phyloP scores from a whole-genome alignment of 2,797 vertebrate species.

The Gorsachius magnificus region DNA sequence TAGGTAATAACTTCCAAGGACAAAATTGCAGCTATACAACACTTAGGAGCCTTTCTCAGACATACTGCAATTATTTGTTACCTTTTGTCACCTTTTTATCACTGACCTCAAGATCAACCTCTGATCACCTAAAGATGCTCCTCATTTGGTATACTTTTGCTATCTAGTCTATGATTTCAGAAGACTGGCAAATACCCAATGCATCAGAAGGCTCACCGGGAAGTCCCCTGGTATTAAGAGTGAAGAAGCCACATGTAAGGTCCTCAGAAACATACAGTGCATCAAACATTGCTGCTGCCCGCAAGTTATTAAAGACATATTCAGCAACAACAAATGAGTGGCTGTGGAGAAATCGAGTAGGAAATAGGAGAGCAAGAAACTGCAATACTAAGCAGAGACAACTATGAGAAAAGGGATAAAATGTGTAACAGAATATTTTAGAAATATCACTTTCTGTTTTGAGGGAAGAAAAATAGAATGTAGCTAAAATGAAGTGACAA shows the following conservation, averaged over 20 bases:
- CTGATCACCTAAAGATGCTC: not conserved
- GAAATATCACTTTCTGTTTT: conserved; percentile 58
- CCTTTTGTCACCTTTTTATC: not conserved
- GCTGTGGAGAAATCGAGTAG: not conserved
- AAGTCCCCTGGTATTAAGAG: not conserved
- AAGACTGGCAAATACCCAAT: not conserved
- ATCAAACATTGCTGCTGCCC: not conserved
- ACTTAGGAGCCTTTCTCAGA: not conserved
- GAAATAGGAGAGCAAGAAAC: not conserved
- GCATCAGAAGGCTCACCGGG: not conserved
- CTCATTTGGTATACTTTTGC: not conserved
- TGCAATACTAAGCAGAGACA: not conserved
- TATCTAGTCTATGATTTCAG: not conserved
- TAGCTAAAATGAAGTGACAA: not conserved
- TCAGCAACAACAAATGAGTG: not conserved
- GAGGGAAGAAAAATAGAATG: not conserved
- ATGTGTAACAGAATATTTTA: not conserved
- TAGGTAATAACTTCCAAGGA: not conserved
- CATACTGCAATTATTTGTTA: not conserved
- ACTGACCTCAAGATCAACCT: not conserved
- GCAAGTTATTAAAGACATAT: not conserved
- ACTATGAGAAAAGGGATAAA: not conserved
- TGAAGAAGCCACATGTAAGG: not conserved
- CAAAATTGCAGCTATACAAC: not conserved
- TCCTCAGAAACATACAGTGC: not conserved